Percentiles rank a stretch among this genome's conserved stretches.
phyloP scores from a whole-genome alignment of 2,888 invertebrate genomes.

The Agrypnus murinus region DNA sequence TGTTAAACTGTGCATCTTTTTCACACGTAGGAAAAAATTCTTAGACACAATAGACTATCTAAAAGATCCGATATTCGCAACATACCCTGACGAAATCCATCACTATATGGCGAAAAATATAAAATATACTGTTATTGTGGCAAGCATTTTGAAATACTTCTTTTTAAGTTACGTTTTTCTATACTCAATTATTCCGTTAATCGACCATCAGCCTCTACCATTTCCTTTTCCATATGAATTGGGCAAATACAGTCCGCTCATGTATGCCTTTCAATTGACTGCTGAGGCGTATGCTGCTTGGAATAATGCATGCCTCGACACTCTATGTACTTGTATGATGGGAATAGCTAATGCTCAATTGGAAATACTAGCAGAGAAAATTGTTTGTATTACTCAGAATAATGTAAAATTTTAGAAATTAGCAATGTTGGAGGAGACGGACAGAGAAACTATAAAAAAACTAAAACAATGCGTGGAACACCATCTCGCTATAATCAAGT shows the following conservation, averaged over 20 bases:
- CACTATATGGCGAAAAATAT: conserved; percentile 42
- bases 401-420: background rate
- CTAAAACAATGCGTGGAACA: conserved; percentile 44
- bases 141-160: conserved; percentile 36
- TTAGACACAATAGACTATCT: conserved; percentile 29
- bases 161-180: conserved; percentile 24
- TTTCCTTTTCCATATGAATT: conserved; percentile 49
- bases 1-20: conserved; percentile 34
- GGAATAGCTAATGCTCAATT: conserved; percentile 42
- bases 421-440: background rate
- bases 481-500: conserved; percentile 43
- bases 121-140: conserved; percentile 35
- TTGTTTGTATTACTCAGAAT: conserved; percentile 6
- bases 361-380: conserved; percentile 41
- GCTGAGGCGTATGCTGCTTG: conserved; percentile 35
- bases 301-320: conserved; percentile 33
- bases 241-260: conserved; percentile 31
- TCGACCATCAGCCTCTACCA: conserved; percentile 42
- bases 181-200: conserved; percentile 32
- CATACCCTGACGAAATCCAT: conserved; percentile 40
- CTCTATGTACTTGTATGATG: conserved; percentile 38
- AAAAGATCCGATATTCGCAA: conserved; percentile 42
- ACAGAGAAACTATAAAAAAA: background rate
- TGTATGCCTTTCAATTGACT: conserved; percentile 44
- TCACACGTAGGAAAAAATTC: conserved; percentile 27